phyloP scores from a whole-genome alignment of 1,140 invertebrate genomes.

The Cephus cinctus region DNA sequence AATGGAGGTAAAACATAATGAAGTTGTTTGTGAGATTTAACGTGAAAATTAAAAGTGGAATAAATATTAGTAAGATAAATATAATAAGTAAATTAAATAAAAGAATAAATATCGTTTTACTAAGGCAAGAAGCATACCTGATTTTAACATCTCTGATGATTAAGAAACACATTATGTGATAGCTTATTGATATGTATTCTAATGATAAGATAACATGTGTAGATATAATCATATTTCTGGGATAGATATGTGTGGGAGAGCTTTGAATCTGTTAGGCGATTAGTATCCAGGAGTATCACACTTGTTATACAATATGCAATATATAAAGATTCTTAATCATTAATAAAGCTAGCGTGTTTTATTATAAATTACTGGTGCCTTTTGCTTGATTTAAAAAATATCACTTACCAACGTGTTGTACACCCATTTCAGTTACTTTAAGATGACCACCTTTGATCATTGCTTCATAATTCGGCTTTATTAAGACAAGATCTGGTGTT shows the following conservation, averaged over 20 bases:
- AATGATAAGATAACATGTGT: constrained; percentile 5
- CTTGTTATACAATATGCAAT: not conserved
- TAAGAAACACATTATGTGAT: not conserved
- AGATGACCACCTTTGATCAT: constrained; percentile 82
- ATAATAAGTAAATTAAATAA: too few relatives aligned
- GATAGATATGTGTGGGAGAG: too few relatives aligned
- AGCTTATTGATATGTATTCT: not conserved
- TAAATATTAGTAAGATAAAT: too few relatives aligned
- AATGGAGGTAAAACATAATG: too few relatives aligned
- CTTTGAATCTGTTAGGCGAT: too few relatives aligned
- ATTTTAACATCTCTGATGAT: constrained; percentile 5
- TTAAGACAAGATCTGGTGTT: constrained; percentile 72
- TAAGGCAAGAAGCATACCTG: constrained; percentile 6
- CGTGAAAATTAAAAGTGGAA: too few relatives aligned
- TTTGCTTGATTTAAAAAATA: constrained; percentile 7
- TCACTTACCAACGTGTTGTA: constrained; percentile 70
- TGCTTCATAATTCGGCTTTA: constrained; percentile 85
- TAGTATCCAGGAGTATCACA: not conserved
- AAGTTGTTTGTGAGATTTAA: too few relatives aligned
- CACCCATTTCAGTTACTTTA: constrained; percentile 81
- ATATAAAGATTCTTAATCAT: not conserved
- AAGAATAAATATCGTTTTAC: too few relatives aligned
- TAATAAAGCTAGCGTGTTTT: not conserved
- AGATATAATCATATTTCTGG: not conserved
- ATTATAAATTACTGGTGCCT: not conserved